phyloP scores from a whole-genome alignment of 1,140 invertebrate genomes.

The Venturia canescens region DNA sequence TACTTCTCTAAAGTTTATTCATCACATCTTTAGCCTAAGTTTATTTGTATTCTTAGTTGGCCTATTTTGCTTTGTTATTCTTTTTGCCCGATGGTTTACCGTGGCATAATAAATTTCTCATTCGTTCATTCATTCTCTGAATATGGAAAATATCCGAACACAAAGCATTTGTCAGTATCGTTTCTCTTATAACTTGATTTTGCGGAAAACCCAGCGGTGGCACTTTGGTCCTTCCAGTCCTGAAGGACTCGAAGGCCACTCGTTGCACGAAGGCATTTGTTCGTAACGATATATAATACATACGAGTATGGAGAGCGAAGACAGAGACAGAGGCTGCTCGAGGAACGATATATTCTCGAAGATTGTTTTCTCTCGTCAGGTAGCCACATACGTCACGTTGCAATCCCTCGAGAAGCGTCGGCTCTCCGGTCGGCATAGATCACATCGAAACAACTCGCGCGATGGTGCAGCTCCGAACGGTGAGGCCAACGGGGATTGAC shows the following conservation, averaged over 20 bases:
- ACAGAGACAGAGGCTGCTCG: slow-evolving; percentile 20
- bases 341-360: slow-evolving; percentile 75
- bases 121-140: no score
- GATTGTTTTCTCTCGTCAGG: slow-evolving; percentile 78
- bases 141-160: background rate
- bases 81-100: no score
- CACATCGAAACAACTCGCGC: slow-evolving; percentile 64
- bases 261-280: background rate
- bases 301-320: background rate
- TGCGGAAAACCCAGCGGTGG: slow-evolving; percentile 34
- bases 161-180: slow-evolving; percentile 13
- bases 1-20: no score
- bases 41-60: no score
- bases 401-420: slow-evolving; percentile 66
- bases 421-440: slow-evolving; percentile 66
- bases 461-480: slow-evolving; percentile 5
- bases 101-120: no score
- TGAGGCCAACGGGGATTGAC: slow-evolving; percentile 58
- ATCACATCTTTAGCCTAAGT: no score
- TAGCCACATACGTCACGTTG: slow-evolving; percentile 76
- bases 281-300: slow-evolving; percentile 9
- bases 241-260: no score
- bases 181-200: slow-evolving; percentile 36
- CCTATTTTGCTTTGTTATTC: no score
- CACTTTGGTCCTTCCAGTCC: slow-evolving; percentile 30